These are phyloP conservation scores for Pollimyrus isidori DNA, from an alignment of 2,113 vertebrate genomes.

Conservation along the genomic window DNA sequence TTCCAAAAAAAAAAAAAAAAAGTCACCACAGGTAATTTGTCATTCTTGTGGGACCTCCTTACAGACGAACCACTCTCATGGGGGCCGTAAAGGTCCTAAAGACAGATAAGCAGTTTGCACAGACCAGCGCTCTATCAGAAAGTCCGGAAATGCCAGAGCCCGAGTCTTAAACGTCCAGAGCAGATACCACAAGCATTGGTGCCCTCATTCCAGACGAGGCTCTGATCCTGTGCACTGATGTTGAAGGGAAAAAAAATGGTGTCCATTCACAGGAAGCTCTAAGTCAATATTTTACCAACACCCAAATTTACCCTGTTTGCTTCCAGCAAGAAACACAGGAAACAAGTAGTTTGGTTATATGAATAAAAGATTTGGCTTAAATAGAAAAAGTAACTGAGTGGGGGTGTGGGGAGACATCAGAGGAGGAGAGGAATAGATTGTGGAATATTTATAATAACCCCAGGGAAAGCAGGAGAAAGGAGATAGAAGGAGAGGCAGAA, in stretches of 20 bases:
- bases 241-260: neutral
- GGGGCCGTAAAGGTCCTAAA: neutral
- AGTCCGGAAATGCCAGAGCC: neutral
- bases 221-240: neutral
- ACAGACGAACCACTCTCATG: neutral
- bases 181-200: neutral
- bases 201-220: neutral
- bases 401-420: conserved; percentile 14
- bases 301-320: neutral
- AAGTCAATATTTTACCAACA: neutral
- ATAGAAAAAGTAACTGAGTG: conserved; percentile 18
- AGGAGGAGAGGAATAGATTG: conserved; percentile 64
- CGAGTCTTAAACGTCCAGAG: neutral
- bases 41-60: neutral
- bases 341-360: neutral
- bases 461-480: conserved; percentile 15
- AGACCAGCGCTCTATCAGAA: neutral
- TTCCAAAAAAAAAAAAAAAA: neutral
- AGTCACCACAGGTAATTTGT: neutral
- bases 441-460: conserved; percentile 77
- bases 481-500: conserved; percentile 5
- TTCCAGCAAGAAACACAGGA: conserved; percentile 6
- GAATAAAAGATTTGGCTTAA: conserved; percentile 8
- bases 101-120: neutral
- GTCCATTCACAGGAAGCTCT: neutral